Percentiles rank a stretch among this genome's conserved stretches.
Conservation (phyloP, 2,113 vertebrate species). For the Danionella cerebrum region DNA sequence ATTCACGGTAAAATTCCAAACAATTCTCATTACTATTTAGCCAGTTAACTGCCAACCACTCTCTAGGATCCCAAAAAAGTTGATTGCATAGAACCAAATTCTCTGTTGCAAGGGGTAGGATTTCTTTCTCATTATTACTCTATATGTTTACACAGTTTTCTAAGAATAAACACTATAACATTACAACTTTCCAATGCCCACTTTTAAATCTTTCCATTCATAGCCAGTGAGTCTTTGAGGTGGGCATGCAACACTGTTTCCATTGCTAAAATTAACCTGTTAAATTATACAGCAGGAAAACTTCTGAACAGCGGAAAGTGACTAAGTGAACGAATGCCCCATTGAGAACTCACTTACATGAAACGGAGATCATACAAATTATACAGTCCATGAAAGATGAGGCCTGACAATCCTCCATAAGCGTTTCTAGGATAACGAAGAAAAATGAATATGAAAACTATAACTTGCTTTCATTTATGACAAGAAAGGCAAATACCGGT, state of each 20-base stretch:
- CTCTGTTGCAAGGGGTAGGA: no score
- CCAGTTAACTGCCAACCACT: no score
- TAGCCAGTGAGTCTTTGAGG: not conserved
- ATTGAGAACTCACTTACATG: not conserved
- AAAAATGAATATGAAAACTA: no score
- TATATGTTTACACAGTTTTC: no score
- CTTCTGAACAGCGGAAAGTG: constrained; percentile 1
- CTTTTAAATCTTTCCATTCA: not conserved
- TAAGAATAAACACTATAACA: not conserved
- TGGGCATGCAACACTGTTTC: constrained; percentile 20
- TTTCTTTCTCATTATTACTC: not conserved
- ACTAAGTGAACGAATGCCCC: constrained; percentile 20
- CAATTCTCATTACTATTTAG: no score
- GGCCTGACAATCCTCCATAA: not conserved
- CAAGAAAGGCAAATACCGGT: no score
- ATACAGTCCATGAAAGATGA: not conserved
- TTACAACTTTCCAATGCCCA: not conserved
- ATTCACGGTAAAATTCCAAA: no score
- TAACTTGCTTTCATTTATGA: no score
- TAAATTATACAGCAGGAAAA: constrained; percentile 43
- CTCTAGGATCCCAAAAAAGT: no score
- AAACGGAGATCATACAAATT: not conserved
- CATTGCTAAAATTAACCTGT: constrained; percentile 38
- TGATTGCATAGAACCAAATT: no score
- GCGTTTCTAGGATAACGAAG: no score